Conservation (phyloP, 2,113 vertebrate genomes). For the Clarias batrachus region DNA sequence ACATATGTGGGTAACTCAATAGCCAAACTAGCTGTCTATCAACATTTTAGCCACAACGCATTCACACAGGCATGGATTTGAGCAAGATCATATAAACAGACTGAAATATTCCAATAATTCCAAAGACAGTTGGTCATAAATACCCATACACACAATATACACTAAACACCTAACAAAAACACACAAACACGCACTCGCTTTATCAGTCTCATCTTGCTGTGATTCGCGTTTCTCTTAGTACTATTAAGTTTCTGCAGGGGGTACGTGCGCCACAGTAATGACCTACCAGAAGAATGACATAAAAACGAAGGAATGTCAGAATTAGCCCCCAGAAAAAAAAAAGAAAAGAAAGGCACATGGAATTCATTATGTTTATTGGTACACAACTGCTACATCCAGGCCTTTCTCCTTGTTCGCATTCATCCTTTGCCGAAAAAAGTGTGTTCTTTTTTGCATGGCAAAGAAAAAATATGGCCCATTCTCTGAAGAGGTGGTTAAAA, state of each 20-base stretch:
- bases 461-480: conserved; percentile 43
- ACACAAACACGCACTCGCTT: conserved; percentile 27
- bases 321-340: conserved; percentile 51
- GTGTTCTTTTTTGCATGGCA: conserved; percentile 25
- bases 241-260: conserved; percentile 47
- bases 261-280: conserved; percentile 41
- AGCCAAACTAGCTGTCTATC: conserved; percentile 58
- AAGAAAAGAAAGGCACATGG: conserved; percentile 58
- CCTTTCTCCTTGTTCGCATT: conserved; percentile 43
- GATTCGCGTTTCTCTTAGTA: conserved; percentile 58
- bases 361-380: conserved; percentile 69
- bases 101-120: conserved; percentile 13
- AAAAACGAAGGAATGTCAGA: conserved; percentile 59
- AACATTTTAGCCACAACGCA: conserved; percentile 51
- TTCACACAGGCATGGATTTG: conserved; percentile 46
- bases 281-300: conserved; percentile 56
- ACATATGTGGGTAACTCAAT: conserved; percentile 70
- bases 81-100: conserved; percentile 43
- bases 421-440: conserved; percentile 38
- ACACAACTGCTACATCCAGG: conserved; percentile 59
- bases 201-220: conserved; percentile 53
- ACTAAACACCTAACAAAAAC: not conserved
- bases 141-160: not conserved
- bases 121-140: not conserved
- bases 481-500: conserved; percentile 68